Base-by-base conservation (phyloP, 2,113 vertebrate species). In the Plestiodon gilberti region DNA sequence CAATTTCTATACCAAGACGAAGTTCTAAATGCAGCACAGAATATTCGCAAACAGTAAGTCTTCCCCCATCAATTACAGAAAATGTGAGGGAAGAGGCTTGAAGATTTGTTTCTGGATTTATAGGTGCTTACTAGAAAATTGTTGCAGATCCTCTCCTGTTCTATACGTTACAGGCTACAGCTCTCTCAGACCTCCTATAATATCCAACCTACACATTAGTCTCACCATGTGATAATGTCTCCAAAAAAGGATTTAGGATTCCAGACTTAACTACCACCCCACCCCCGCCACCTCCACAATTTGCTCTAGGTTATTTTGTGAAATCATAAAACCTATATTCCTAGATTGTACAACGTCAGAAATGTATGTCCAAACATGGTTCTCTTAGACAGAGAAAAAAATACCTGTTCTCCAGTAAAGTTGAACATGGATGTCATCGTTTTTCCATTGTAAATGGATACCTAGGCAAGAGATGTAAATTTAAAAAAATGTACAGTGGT, bases 321-420 rank as follows among this genome's bases (percentile, higher is more conserved):
- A 6, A 30, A 17, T 76, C 7, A 48, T 48, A n/a, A 2, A 25
- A 43, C 38, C 28, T 15, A n/a, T 10, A 64, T 74, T 83, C 10
- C 25, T n/a, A 14, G 17, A 35, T 22, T 43, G 61, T 11, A 25
- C 20, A 86, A 71, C 61, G 35, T 43, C 30, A 48, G 38, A 48
- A 6, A 48, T 48, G 1, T 23, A 17, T n/a, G 69, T 33, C 35
- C 43, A 43, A 40, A n/a, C 30, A 1, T 38, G 15, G 38, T 14
- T 7, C 79, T 43, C 3, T 69, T 43, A 55, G 6, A 87, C 71
- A 73, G 64, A 25, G 30, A 87, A 81, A 35, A 38, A 0, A 94
- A 90, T 93, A 99, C 98, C 98, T 99, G 99, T 14, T 97, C 97
- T 73, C 99, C 99, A 79, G 98, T 99, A 94, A 99, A 99, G 96